Evolutionary conservation across 2,797 vertebrate genomes (phyloP).

Genomic region (Darevskia mixta): DNA sequence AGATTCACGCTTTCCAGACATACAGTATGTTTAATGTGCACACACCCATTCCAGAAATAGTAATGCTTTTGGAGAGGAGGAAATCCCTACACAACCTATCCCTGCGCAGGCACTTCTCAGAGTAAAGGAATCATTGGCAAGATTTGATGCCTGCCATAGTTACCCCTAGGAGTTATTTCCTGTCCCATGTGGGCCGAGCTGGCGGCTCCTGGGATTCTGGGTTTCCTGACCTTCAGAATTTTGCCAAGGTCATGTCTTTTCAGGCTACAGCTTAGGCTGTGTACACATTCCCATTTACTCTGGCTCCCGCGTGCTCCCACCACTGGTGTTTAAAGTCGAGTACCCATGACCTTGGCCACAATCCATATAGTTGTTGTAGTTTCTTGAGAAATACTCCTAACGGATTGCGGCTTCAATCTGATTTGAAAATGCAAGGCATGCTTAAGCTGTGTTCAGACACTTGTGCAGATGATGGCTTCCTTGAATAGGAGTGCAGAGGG

Average conservation of each 20-base stretch:
- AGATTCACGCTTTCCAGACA: neutral
- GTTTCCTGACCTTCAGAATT: slow-evolving; percentile 20
- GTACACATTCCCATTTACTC: no score
- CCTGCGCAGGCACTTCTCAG: neutral
- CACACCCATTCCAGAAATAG: neutral
- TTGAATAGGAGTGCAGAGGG: no score
- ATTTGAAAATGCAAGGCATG: no score
- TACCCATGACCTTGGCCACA: no score
- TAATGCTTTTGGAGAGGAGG: neutral
- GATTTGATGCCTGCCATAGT: neutral
- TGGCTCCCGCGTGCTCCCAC: no score
- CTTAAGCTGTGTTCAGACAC: no score
- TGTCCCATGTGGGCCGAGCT: neutral
- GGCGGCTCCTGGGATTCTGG: neutral
- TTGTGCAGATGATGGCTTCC: no score
- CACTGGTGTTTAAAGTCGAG: no score
- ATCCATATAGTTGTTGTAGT: no score
- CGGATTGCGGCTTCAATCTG: no score
- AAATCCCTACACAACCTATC: neutral
- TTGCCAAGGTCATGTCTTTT: slow-evolving; percentile 1
- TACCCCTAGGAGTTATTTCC: neutral
- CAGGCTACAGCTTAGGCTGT: neutral
- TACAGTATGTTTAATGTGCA: neutral
- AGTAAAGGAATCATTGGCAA: neutral
- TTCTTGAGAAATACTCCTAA: no score